Evolutionary conservation across 1,140 invertebrate species (phyloP).

Genomic region (Lucilia cuprina): DNA sequence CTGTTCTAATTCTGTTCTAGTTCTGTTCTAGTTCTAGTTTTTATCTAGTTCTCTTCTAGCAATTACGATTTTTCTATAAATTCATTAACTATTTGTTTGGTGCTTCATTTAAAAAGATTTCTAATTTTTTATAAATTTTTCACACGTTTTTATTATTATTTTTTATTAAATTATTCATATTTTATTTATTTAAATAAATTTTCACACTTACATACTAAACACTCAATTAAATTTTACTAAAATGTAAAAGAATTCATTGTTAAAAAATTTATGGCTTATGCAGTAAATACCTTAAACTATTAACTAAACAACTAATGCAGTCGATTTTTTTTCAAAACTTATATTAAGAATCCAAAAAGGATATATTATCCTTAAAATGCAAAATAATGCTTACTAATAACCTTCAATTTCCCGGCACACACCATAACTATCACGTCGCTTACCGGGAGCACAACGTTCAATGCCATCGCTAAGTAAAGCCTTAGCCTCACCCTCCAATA

Average conservation of each 20-base stretch:
- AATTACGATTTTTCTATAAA: too few relatives aligned
- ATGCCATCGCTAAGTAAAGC: conserved; percentile 66
- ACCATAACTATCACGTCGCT: conserved; percentile 66
- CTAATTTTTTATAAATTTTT: too few relatives aligned
- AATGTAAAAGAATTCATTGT: background rate
- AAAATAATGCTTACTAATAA: conserved; percentile 43
- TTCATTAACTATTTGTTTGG: too few relatives aligned
- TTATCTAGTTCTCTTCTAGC: too few relatives aligned
- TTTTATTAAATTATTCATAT: background rate
- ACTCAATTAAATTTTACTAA: conserved; percentile 5
- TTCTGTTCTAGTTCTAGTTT: too few relatives aligned
- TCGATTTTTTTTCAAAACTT: background rate
- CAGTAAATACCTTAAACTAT: background rate
- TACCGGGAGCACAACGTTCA: conserved; percentile 70
- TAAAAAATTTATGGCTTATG: background rate
- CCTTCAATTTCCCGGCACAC: conserved; percentile 62
- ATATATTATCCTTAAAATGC: background rate
- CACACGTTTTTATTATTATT: too few relatives aligned
- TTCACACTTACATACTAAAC: background rate
- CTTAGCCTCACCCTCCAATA: conserved; percentile 46
- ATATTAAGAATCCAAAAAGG: background rate
- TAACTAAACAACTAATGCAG: background rate
- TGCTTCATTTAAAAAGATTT: too few relatives aligned
- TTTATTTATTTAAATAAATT: background rate
- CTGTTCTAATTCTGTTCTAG: too few relatives aligned